Base-by-base conservation (phyloP, 2,113 vertebrate genomes). In the Jaculus jaculus region DNA sequence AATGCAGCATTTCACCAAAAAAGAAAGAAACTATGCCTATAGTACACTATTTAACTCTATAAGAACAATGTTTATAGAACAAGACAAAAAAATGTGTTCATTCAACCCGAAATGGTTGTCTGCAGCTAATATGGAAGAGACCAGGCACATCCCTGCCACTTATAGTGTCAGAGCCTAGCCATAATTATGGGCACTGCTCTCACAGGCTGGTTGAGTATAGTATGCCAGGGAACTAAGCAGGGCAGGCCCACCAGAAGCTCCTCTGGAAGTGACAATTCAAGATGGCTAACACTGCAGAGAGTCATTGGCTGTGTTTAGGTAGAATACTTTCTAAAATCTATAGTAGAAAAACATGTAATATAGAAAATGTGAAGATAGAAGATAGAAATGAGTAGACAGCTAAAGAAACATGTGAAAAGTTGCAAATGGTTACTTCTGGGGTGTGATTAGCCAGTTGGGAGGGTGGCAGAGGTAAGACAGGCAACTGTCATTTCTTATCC, bases 1-100 rank as follows among this genome's bases (percentile, higher is more conserved):
- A 97, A 90, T 28, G 81, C 79, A 83, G 54, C 89, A 39, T 37
- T 93, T 78, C 54, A 89, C 21, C 10, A 24, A 20, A 65, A 51
- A 54, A 79, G 77, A 61, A 61, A 82, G 77, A 47, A 89, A 83
- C 24, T 61, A 17, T 42, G 80, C 84, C 39, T 88, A 39, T 39
- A 74, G 42, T 68, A 73, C 5, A 68, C 21, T 66, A 68, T 90
- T 89, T 81, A 26, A 54, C 37, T 84, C 32, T 15, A 28, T 88
- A 7, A 73, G 23, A 86, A 68, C 17, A 89, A 72, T 73, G 68
- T 58, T 54, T 89, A 34, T 74, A 60, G n/a, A 79, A 47, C 63
- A 51, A 72, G 7, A 58, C 66, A 72, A 54, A 16, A 32, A 80
- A 72, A 18, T 65, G 23, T 54, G 30, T 63, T 42, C 30, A 18